These are phyloP conservation scores for Dolichotis patagonum DNA, from an alignment of 2,113 vertebrate genomes.

Conservation along the genomic window DNA sequence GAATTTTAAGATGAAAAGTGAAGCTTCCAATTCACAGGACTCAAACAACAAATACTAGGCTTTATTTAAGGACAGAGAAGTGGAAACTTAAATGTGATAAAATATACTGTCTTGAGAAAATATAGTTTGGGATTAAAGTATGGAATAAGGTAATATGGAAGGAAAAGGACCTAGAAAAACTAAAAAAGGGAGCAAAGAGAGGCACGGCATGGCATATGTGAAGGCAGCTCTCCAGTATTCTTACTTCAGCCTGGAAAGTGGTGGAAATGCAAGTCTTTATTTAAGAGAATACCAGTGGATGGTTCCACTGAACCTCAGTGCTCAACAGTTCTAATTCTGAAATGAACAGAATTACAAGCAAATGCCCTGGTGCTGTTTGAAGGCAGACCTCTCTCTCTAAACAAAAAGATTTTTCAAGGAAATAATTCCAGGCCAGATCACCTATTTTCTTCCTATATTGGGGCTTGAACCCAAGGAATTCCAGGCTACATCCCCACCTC, in stretches of 20 bases:
- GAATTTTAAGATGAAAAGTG: conserved; percentile 1
- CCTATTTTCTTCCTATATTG: not conserved
- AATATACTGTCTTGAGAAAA: not conserved
- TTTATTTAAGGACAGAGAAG: not conserved
- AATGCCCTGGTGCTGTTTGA: not conserved
- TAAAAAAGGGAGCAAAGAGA: not conserved
- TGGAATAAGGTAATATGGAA: not conserved
- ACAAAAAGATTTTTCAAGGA: not conserved
- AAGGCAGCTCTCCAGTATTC: too few species aligned
- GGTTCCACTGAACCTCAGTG: not conserved
- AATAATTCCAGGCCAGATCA: not conserved
- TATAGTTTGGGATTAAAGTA: not conserved
- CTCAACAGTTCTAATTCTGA: not conserved
- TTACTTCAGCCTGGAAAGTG: not conserved
- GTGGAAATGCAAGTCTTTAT: not conserved
- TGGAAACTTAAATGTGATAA: not conserved
- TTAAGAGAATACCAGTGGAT: not conserved
- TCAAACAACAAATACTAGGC: not conserved
- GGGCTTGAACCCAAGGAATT: not conserved
- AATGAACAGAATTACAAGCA: not conserved
- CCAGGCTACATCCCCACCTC: not conserved
- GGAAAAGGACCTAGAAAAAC: not conserved
- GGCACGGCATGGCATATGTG: too few species aligned
- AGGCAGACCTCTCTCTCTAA: not conserved
- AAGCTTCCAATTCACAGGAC: not conserved